Evolutionary conservation across 2,797 vertebrate genomes (phyloP).

Genomic region (Bradypus variegatus): DNA sequence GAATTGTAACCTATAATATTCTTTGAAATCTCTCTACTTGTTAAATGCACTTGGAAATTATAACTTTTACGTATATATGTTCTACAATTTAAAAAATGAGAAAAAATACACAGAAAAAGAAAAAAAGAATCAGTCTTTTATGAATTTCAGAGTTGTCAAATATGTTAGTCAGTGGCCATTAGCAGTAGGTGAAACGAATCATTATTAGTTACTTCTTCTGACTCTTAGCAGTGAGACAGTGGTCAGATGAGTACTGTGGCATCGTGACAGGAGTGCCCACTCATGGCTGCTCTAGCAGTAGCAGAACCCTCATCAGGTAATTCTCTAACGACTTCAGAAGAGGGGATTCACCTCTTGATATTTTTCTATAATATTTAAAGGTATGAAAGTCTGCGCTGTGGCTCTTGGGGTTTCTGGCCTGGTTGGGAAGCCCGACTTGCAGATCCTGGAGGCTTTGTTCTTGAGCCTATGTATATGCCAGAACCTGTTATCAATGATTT

Average conservation of each 20-base stretch:
- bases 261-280: background rate
- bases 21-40: no score
- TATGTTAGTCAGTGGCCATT: background rate
- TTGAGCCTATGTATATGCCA: background rate
- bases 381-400: background rate
- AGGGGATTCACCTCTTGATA: background rate
- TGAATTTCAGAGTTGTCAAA: background rate
- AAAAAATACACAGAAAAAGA: no score
- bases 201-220: constrained; percentile 14
- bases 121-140: background rate
- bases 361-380: background rate
- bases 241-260: background rate
- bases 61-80: no score
- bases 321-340: background rate
- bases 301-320: background rate
- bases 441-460: background rate
- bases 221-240: background rate
- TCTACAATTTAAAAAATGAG: no score
- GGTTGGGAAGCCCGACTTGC: background rate
- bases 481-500: background rate
- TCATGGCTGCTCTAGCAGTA: background rate
- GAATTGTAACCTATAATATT: no score
- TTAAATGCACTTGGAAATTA: no score
- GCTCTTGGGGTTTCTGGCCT: background rate
- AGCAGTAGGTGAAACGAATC: background rate